These are phyloP conservation scores for Deroplatys truncata DNA, from an alignment of 2,888 invertebrate genomes.

Conservation along the genomic window DNA sequence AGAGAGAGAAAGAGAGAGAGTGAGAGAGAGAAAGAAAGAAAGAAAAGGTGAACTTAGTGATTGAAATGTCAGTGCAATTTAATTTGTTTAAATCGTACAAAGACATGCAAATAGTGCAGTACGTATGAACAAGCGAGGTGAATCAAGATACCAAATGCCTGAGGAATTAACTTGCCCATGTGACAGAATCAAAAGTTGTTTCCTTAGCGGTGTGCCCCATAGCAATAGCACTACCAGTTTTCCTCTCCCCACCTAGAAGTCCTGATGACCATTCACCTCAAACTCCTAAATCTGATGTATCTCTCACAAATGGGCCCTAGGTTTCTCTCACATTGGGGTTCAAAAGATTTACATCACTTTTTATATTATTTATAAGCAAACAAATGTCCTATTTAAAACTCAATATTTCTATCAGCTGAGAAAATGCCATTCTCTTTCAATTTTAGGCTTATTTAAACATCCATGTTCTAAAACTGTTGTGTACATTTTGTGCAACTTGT, in stretches of 20 bases:
- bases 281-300: conserved; percentile 11
- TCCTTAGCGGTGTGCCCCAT: background rate
- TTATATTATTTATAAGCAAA: conserved; percentile 30
- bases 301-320: conserved; percentile 22
- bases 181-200: conserved; percentile 12
- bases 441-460: conserved; percentile 30
- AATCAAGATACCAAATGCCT: conserved; percentile 1
- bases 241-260: background rate
- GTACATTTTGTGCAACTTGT: conserved; percentile 30
- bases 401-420: conserved; percentile 28
- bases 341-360: conserved; percentile 29
- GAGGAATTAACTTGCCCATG: conserved; percentile 28
- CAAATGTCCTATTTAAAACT: conserved; percentile 24
- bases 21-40: background rate
- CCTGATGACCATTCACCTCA: background rate
- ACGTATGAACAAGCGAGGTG: background rate
- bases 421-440: conserved; percentile 27
- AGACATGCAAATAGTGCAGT: background rate
- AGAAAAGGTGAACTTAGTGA: conserved; percentile 29
- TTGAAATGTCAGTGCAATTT: conserved; percentile 30
- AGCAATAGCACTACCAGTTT: background rate
- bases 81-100: background rate
- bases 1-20: no score
- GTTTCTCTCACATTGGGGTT: conserved; percentile 26
- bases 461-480: conserved; percentile 31